Evolutionary conservation across 2,888 invertebrate species (phyloP).

Genomic region (Physocephala rufipes): DNA sequence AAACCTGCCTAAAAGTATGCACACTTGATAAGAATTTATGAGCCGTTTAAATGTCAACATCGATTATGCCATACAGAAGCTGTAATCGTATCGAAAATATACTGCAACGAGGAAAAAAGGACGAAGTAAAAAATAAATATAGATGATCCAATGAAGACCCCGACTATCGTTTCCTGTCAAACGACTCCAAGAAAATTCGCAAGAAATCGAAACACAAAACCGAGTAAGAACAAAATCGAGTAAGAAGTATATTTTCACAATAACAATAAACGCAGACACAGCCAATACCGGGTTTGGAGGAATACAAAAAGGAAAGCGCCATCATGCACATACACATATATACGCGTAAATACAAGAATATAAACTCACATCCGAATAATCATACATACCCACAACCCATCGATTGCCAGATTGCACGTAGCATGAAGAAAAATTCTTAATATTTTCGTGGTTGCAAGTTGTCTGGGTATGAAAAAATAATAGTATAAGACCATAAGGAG

Average conservation of each 20-base stretch:
- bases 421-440: neutral
- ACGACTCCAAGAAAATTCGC: slow-evolving; percentile 1
- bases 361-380: neutral
- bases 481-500: too few relatives aligned
- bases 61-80: neutral
- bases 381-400: neutral
- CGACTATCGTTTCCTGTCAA: neutral
- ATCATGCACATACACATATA: neutral
- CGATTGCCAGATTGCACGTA: neutral
- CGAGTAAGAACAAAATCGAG: neutral
- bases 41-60: slow-evolving; percentile 28
- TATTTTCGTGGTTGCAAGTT: slow-evolving; percentile 14
- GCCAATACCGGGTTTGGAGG: slow-evolving; percentile 11
- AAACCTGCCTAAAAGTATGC: slow-evolving; percentile 29
- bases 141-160: slow-evolving; percentile 29
- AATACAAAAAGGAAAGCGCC: slow-evolving; percentile 11
- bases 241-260: slow-evolving; percentile 13
- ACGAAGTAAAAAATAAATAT: neutral
- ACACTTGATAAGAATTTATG: slow-evolving; percentile 33
- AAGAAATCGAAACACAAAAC: neutral
- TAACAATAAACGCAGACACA: neutral
- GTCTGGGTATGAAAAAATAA: neutral
- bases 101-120: neutral
- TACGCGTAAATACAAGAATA: neutral
- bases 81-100: neutral